Percentiles rank a stretch among this genome's conserved stretches.
Evolutionary conservation across 2,797 vertebrate genomes (phyloP).

Genomic region (Manis pentadactyla): DNA sequence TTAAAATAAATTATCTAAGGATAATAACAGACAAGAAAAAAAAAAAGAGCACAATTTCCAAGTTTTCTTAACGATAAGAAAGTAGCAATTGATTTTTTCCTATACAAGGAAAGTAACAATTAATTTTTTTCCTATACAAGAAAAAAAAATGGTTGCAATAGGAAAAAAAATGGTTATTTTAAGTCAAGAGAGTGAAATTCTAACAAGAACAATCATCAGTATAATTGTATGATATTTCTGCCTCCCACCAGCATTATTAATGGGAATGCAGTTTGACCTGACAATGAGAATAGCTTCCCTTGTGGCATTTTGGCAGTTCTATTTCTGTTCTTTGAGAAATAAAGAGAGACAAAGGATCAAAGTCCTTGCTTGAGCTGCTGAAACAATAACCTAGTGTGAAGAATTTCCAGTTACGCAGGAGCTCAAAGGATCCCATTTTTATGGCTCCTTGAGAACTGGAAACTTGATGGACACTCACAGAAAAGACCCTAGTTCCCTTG

Average conservation of each 20-base stretch:
- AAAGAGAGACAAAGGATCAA: conserved; percentile 71
- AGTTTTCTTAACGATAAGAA: conserved; percentile 18
- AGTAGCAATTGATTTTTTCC: conserved; percentile 18
- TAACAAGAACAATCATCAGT: conserved; percentile 46
- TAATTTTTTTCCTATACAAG: not conserved
- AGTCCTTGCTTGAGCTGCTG: conserved; percentile 62
- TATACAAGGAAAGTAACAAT: not conserved
- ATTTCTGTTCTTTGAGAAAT: conserved; percentile 78
- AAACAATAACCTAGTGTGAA: conserved; percentile 72
- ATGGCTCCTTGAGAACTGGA: conserved; percentile 32
- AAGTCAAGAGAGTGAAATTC: conserved; percentile 59
- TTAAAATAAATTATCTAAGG: conserved; percentile 42
- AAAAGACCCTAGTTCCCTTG: conserved; percentile 56
- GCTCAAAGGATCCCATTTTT: conserved; percentile 64
- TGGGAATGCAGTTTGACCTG: conserved; percentile 68
- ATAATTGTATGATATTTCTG: conserved; percentile 71
- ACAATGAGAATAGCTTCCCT: conserved; percentile 68
- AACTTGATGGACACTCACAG: conserved; percentile 56
- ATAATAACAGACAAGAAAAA: not conserved
- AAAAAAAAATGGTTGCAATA: conserved; percentile 45
- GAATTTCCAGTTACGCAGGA: conserved; percentile 62
- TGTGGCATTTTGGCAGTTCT: conserved; percentile 77
- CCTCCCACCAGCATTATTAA: conserved; percentile 68
- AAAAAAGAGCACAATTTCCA: conserved; percentile 41
- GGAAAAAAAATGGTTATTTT: conserved; percentile 46